Conservation (phyloP, 2,113 vertebrate species). For the Ceyx cyanopectus region DNA sequence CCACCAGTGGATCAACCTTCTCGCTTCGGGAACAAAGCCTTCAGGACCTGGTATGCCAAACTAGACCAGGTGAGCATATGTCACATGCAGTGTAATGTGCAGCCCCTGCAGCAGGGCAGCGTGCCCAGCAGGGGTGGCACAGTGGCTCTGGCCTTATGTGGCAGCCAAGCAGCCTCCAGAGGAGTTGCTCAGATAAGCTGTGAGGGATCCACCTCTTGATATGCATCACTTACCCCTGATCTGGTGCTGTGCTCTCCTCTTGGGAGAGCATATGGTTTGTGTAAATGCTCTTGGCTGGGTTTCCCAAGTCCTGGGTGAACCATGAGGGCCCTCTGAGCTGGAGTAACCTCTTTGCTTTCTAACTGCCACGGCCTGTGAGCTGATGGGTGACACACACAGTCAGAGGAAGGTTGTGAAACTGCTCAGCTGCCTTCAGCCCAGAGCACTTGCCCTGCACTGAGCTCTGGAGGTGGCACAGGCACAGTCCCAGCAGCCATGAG, state of each 20-base stretch:
- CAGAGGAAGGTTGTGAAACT: neutral
- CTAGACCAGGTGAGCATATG: slow-evolving; percentile 86
- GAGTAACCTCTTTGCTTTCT: neutral
- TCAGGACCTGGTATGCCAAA: slow-evolving; percentile 92
- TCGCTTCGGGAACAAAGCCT: slow-evolving; percentile 98
- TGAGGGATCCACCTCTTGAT: neutral
- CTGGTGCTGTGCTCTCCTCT: neutral
- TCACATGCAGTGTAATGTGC: neutral
- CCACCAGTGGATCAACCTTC: slow-evolving; percentile 98
- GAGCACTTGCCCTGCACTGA: neutral
- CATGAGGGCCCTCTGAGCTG: neutral
- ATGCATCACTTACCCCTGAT: neutral
- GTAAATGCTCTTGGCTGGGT: neutral
- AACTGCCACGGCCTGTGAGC: neutral
- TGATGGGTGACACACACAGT: neutral
- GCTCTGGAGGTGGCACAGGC: neutral
- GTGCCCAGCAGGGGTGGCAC: neutral
- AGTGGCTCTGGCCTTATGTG: neutral
- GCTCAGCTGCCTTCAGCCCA: neutral
- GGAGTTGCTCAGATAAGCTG: neutral
- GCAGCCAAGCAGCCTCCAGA: neutral
- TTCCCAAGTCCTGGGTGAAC: neutral
- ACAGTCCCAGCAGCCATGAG: neutral
- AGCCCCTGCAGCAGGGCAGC: neutral
- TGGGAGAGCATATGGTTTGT: neutral